Evolutionary conservation across 1,140 invertebrate species (phyloP).

Genomic region (Mya arenaria): DNA sequence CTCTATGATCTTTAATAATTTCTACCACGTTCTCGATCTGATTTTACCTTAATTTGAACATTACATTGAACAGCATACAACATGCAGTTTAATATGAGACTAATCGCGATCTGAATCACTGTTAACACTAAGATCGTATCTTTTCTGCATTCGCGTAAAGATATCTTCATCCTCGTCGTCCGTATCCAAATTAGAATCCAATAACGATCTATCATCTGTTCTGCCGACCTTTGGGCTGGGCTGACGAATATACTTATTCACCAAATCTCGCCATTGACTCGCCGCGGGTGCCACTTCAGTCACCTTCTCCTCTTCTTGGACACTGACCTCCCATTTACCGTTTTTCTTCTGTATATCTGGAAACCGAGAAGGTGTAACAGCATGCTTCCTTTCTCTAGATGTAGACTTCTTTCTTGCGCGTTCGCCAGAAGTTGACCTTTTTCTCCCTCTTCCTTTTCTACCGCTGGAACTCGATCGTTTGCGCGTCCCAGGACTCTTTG

Average conservation of each 20-base stretch:
- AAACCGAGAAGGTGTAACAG: slow-evolving; percentile 19
- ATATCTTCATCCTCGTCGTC: slow-evolving; percentile 51
- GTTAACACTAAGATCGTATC: slow-evolving; percentile 25
- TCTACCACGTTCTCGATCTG: too few relatives aligned
- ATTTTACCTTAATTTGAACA: too few relatives aligned
- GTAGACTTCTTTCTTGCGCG: neutral
- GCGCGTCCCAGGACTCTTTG: neutral
- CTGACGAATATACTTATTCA: slow-evolving; percentile 43
- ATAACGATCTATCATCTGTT: slow-evolving; percentile 40
- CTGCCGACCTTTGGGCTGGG: slow-evolving; percentile 48
- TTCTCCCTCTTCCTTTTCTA: neutral
- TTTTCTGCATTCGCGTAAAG: slow-evolving; percentile 29
- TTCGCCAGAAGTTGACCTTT: neutral
- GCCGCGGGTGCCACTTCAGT: slow-evolving; percentile 21
- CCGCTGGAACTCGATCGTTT: slow-evolving; percentile 8
- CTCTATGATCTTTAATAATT: too few relatives aligned
- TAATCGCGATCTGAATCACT: slow-evolving; percentile 39
- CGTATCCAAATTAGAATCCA: slow-evolving; percentile 24
- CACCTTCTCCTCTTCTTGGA: neutral
- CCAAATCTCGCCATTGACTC: slow-evolving; percentile 47
- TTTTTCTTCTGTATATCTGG: slow-evolving; percentile 45
- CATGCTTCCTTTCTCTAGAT: neutral
- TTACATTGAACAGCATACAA: too few relatives aligned
- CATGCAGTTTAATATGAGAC: neutral
- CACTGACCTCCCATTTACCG: slow-evolving; percentile 4